These are phyloP conservation scores for Aphis gossypii DNA, from an alignment of 1,140 invertebrate genomes.

Conservation along the genomic window DNA sequence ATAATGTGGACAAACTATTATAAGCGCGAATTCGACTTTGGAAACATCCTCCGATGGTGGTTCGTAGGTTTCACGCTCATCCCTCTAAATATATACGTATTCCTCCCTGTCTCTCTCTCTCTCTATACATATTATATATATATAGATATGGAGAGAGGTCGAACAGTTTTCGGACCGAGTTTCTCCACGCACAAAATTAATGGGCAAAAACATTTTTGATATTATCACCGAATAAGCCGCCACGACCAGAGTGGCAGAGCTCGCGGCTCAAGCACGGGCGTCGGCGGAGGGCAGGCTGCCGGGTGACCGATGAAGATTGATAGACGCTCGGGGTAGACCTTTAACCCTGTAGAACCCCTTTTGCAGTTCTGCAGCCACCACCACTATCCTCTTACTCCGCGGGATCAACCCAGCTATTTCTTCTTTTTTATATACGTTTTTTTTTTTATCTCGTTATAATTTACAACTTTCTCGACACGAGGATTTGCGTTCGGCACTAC, in stretches of 20 bases:
- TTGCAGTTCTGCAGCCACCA: too few relatives aligned
- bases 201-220: conserved; percentile 52
- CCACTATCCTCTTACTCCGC: too few relatives aligned
- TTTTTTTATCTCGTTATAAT: conserved; percentile 54
- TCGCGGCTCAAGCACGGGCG: neutral
- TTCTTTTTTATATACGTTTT: neutral
- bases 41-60: neutral
- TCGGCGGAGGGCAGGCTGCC: too few relatives aligned
- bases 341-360: conserved; percentile 25
- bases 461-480: conserved; percentile 47
- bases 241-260: neutral
- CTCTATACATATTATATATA: neutral
- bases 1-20: neutral
- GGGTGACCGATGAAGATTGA: conserved; percentile 52
- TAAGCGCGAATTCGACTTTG: neutral
- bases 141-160: neutral
- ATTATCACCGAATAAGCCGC: conserved; percentile 41
- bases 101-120: neutral
- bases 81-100: neutral
- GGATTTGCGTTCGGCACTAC: conserved; percentile 39
- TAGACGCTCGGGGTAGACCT: conserved; percentile 43
- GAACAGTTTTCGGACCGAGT: neutral
- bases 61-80: neutral
- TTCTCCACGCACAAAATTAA: neutral
- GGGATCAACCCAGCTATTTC: conserved; percentile 6